Percentiles rank a stretch among this genome's conserved stretches.
phyloP scores from a whole-genome alignment of 2,888 invertebrate genomes.

The Phengaris alcon region DNA sequence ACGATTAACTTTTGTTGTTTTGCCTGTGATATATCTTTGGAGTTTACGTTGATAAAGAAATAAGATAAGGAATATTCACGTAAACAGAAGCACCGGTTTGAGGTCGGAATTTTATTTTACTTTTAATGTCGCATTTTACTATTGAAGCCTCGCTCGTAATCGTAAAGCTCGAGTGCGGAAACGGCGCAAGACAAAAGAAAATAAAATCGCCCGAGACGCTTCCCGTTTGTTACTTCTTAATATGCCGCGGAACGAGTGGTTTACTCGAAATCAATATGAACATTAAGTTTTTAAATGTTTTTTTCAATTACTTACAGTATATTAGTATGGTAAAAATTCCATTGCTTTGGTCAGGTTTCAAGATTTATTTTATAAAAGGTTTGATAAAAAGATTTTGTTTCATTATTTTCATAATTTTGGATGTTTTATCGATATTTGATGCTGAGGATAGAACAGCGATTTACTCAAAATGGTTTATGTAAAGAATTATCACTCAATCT shows the following conservation, averaged over 20 bases:
- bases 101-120: slow-evolving; percentile 36
- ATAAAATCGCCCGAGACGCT: slow-evolving; percentile 36
- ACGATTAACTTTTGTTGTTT: not conserved
- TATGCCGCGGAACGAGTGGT: slow-evolving; percentile 21
- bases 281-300: not conserved
- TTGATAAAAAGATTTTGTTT: no score
- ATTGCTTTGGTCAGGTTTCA: no score
- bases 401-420: no score
- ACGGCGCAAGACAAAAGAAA: slow-evolving; percentile 35
- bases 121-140: slow-evolving; percentile 38
- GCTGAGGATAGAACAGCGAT: no score
- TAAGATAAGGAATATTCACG: slow-evolving; percentile 9
- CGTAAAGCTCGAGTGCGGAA: slow-evolving; percentile 35
- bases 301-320: not conserved
- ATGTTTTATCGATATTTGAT: no score
- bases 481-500: no score
- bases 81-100: slow-evolving; percentile 27
- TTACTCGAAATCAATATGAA: slow-evolving; percentile 19
- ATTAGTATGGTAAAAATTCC: no score
- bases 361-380: no score
- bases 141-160: slow-evolving; percentile 38
- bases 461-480: not conserved
- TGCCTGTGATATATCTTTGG: not conserved
- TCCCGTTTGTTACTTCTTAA: slow-evolving; percentile 33
- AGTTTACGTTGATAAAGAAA: not conserved